These are phyloP conservation scores for Sardina pilchardus DNA, from an alignment of 2,113 vertebrate species.

Conservation along the genomic window DNA sequence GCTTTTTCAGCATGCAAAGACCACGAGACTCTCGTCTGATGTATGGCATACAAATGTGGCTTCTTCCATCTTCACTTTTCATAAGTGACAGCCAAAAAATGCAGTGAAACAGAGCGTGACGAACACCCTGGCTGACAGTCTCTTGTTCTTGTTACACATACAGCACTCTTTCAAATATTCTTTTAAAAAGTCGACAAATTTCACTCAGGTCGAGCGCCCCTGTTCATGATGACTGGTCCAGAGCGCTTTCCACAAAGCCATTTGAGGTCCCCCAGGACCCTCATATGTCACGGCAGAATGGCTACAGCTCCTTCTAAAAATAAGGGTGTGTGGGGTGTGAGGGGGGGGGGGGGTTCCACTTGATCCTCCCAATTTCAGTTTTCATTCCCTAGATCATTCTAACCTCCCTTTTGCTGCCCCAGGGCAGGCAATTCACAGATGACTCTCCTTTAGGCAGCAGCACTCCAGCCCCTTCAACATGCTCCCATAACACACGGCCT, in stretches of 20 bases:
- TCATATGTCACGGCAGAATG: constrained; percentile 29
- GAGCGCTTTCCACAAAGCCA: constrained; percentile 22
- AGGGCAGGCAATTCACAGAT: constrained; percentile 25
- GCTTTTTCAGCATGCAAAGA: not conserved
- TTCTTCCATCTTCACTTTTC: not conserved
- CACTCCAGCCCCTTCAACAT: constrained; percentile 34
- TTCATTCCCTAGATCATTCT: constrained; percentile 35
- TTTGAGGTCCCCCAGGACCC: constrained; percentile 18
- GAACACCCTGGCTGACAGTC: not conserved
- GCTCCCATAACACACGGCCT: not conserved
- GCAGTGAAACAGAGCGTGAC: not conserved
- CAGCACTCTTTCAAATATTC: not conserved
- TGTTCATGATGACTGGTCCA: constrained; percentile 12
- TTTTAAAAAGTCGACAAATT: not conserved
- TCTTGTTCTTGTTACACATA: not conserved
- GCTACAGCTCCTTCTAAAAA: constrained; percentile 35
- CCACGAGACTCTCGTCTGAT: not conserved
- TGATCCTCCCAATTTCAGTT: constrained; percentile 44
- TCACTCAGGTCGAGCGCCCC: not conserved
- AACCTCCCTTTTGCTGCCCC: constrained; percentile 18
- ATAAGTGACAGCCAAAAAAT: constrained; percentile 2
- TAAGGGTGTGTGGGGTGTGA: not conserved
- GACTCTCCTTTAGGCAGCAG: constrained; percentile 38
- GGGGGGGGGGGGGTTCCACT: constrained; percentile 30
- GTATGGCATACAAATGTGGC: not conserved